Evolutionary conservation across 2,888 invertebrate genomes (phyloP).

Genomic region (Amblyjoppa proteus): DNA sequence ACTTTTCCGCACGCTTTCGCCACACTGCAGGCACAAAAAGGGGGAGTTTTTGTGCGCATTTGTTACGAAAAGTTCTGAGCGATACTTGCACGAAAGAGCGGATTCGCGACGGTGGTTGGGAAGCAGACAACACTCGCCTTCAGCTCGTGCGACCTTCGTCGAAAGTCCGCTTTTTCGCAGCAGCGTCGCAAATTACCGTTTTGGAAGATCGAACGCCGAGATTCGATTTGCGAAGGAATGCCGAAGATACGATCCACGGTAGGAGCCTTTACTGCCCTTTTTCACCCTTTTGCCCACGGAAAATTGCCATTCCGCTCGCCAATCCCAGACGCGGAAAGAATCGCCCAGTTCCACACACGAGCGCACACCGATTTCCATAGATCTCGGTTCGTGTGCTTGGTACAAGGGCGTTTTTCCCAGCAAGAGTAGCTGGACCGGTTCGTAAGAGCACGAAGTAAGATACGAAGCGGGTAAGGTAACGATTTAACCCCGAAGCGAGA

Average conservation of each 20-base stretch:
- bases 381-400: not conserved
- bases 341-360: not conserved
- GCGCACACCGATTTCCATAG: slow-evolving; percentile 11
- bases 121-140: not conserved
- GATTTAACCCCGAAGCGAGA: slow-evolving; percentile 63
- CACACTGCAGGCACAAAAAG: not conserved
- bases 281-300: not conserved
- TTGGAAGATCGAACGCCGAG: not conserved
- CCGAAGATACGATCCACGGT: not conserved
- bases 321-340: not conserved
- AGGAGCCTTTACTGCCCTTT: not conserved
- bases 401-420: slow-evolving; percentile 10
- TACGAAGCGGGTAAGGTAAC: slow-evolving; percentile 52
- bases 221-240: slow-evolving; percentile 4
- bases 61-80: not conserved
- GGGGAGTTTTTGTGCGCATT: not conserved
- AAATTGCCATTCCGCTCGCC: not conserved
- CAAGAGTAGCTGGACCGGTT: not conserved
- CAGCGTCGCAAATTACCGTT: not conserved
- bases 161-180: not conserved
- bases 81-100: not conserved
- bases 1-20: no score
- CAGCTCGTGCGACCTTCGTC: not conserved
- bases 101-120: no score
- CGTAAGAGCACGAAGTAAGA: slow-evolving; percentile 52